Evolutionary conservation across 2,797 vertebrate species (phyloP).

Genomic region (Aselliscus stoliczkanus): DNA sequence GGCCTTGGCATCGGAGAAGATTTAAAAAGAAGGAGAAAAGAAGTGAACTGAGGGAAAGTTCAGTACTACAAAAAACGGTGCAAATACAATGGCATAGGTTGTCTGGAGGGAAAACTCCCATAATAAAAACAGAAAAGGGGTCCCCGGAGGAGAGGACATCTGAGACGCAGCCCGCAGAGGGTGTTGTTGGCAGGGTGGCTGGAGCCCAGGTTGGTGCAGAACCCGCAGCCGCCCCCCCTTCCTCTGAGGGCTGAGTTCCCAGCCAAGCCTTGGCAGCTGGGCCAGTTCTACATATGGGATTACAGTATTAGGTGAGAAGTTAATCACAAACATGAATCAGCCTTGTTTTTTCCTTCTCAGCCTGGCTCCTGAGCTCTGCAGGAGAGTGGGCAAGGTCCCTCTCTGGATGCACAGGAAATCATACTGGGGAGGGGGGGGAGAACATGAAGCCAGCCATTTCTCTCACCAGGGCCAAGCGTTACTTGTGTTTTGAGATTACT

Average conservation of each 20-base stretch:
- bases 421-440: slow-evolving; percentile 44
- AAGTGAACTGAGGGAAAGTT: neutral
- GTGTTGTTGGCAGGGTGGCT: neutral
- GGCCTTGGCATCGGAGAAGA: neutral
- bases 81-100: neutral
- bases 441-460: slow-evolving; percentile 61
- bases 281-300: slow-evolving; percentile 6
- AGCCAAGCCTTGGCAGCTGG: neutral
- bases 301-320: slow-evolving; percentile 58
- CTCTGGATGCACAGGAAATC: slow-evolving; percentile 59
- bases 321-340: slow-evolving; percentile 69
- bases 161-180: neutral
- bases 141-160: neutral
- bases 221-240: fast-evolving
- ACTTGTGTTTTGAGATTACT: slow-evolving; percentile 46
- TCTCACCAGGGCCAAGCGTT: slow-evolving; percentile 41
- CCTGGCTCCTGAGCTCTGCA: neutral
- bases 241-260: neutral
- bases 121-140: neutral
- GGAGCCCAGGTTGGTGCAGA: neutral
- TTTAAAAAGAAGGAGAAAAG: neutral
- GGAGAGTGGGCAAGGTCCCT: slow-evolving; percentile 39
- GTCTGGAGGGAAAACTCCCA: neutral
- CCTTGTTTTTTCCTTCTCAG: slow-evolving; percentile 34
- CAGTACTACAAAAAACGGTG: fast-evolving